Conservation (phyloP, 2,113 vertebrate genomes). For the Hippopotamus amphibius region DNA sequence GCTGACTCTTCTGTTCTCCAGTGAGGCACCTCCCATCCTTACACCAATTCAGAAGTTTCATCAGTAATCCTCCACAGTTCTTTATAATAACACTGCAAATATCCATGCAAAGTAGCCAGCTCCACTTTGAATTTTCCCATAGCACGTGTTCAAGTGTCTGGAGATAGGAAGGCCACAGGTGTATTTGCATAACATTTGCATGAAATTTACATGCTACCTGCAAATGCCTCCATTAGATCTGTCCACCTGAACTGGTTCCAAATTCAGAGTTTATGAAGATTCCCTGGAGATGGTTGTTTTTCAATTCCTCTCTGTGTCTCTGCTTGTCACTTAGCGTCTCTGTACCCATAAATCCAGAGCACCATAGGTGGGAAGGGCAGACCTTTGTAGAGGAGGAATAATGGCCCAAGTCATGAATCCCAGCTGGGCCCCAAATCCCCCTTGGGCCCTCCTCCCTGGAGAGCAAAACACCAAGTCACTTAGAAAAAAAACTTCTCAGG, state of each 20-base stretch:
- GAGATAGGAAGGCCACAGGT: background rate
- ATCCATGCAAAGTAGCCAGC: background rate
- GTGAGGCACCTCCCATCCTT: background rate
- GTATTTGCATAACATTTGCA: background rate
- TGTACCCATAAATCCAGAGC: background rate
- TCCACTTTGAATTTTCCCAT: background rate
- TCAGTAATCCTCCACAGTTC: background rate
- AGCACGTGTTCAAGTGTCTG: background rate
- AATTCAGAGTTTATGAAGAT: background rate
- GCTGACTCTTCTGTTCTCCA: background rate
- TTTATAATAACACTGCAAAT: background rate
- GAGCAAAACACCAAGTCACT: background rate
- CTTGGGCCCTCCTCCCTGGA: background rate
- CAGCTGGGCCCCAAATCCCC: background rate
- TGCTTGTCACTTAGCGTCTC: background rate
- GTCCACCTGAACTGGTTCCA: background rate
- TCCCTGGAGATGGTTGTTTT: background rate
- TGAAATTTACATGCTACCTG: background rate
- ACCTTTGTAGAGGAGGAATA: background rate
- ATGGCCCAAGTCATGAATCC: background rate
- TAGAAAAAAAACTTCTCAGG: background rate
- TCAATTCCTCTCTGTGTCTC: background rate
- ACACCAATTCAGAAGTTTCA: background rate
- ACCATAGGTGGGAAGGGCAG: fast-evolving
- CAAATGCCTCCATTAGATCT: background rate